Conservation (phyloP, 2,888 invertebrate species). For the Athrips mouffetella region DNA sequence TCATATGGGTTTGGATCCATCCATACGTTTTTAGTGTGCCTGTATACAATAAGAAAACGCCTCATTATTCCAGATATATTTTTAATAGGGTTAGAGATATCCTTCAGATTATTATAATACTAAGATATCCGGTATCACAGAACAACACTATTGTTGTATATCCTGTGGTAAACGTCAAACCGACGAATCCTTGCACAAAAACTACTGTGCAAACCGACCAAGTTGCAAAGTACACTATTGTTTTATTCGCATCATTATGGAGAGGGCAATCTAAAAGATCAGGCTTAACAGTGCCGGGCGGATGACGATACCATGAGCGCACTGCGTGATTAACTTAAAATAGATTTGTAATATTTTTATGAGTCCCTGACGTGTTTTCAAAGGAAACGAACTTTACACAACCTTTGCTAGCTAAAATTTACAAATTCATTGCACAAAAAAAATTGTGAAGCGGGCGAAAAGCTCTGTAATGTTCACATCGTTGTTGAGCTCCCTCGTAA, state of each 20-base stretch:
- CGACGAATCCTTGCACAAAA: constrained; percentile 30
- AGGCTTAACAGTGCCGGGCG: constrained; percentile 50
- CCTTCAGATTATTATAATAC: no score
- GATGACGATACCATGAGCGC: constrained; percentile 59
- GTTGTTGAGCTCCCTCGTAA: constrained; percentile 79
- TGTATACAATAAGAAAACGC: no score
- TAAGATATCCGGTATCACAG: constrained; percentile 10
- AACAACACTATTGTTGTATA: constrained; percentile 32
- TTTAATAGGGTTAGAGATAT: no score
- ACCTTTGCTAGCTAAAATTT: constrained; percentile 46
- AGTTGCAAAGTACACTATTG: constrained; percentile 30
- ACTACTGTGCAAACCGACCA: constrained; percentile 29
- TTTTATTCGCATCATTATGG: constrained; percentile 20
- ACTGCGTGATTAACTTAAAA: constrained; percentile 69
- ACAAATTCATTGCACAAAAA: constrained; percentile 37
- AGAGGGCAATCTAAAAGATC: constrained; percentile 31
- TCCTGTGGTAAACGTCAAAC: constrained; percentile 35
- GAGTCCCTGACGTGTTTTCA: constrained; percentile 66
- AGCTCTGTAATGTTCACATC: constrained; percentile 81
- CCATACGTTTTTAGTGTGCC: no score
- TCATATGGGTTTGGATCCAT: no score
- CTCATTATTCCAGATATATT: no score
- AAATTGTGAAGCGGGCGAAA: constrained; percentile 52
- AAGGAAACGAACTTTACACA: constrained; percentile 55
- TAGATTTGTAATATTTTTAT: constrained; percentile 70